Evolutionary conservation across 2,797 vertebrate species (phyloP).

Genomic region (Mallotus villosus): DNA sequence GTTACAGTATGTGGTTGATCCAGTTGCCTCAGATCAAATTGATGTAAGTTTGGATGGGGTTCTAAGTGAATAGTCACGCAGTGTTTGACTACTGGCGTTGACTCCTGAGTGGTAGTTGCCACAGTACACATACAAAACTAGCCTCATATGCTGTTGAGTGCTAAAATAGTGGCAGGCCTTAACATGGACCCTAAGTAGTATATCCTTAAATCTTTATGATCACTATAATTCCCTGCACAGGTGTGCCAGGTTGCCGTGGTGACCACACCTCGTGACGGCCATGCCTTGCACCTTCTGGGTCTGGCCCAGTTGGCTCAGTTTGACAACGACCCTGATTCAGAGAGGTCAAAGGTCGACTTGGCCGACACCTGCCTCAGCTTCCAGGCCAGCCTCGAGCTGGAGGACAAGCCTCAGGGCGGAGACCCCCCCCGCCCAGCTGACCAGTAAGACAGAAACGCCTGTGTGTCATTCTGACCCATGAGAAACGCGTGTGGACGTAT

Average conservation of each 20-base stretch:
- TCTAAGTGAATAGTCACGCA: background rate
- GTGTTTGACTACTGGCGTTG: no score
- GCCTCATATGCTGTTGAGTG: no score
- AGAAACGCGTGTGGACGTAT: background rate
- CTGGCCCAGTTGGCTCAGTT: constrained; percentile 67
- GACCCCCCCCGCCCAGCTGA: constrained; percentile 60
- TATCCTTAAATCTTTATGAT: background rate
- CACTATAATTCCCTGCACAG: constrained; percentile 37
- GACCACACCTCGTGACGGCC: constrained; percentile 55
- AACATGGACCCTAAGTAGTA: no score
- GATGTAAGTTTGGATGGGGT: background rate
- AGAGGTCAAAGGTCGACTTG: constrained; percentile 41
- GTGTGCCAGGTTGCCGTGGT: constrained; percentile 65
- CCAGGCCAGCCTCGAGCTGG: constrained; percentile 70
- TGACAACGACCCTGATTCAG: constrained; percentile 54
- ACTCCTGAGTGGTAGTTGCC: no score
- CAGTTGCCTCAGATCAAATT: background rate
- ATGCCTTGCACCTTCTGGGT: constrained; percentile 65
- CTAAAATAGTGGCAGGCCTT: no score
- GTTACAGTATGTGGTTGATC: background rate
- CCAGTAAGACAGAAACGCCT: constrained; percentile 50
- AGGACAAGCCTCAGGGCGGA: constrained; percentile 54
- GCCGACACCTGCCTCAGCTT: constrained; percentile 65
- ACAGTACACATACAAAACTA: no score
- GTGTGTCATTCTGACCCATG: background rate